Conservation (phyloP, 2,113 vertebrate species). For the Neolamprologus ventralis region DNA sequence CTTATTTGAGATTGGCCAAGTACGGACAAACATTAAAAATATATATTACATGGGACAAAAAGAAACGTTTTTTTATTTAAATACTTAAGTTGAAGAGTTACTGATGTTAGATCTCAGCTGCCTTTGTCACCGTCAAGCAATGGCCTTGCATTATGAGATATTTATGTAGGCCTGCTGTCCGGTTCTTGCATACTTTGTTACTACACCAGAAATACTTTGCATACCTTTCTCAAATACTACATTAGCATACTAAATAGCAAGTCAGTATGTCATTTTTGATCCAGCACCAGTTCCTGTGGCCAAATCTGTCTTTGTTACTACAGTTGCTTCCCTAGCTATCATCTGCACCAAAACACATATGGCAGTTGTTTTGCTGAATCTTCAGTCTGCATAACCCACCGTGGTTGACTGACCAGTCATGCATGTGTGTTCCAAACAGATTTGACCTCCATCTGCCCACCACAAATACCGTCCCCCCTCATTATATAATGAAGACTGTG, state of each 20-base stretch:
- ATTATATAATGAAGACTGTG: slow-evolving; percentile 41
- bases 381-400: neutral
- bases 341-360: neutral
- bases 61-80: fast-evolving
- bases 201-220: neutral
- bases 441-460: slow-evolving; percentile 45
- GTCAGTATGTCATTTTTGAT: neutral
- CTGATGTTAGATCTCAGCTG: neutral
- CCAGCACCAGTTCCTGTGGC: neutral
- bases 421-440: slow-evolving; percentile 34
- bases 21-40: neutral
- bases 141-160: neutral
- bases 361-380: slow-evolving; percentile 22
- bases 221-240: neutral
- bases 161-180: neutral
- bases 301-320: neutral
- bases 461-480: slow-evolving; percentile 30
- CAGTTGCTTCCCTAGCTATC: neutral
- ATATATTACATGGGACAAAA: neutral
- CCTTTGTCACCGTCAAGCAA: neutral
- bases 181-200: neutral
- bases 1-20: neutral
- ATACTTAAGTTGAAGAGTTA: neutral
- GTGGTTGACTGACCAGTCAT: slow-evolving; percentile 11
- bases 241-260: neutral